phyloP scores from a whole-genome alignment of 1,140 invertebrate genomes.

The Drosophila tropicalis region DNA sequence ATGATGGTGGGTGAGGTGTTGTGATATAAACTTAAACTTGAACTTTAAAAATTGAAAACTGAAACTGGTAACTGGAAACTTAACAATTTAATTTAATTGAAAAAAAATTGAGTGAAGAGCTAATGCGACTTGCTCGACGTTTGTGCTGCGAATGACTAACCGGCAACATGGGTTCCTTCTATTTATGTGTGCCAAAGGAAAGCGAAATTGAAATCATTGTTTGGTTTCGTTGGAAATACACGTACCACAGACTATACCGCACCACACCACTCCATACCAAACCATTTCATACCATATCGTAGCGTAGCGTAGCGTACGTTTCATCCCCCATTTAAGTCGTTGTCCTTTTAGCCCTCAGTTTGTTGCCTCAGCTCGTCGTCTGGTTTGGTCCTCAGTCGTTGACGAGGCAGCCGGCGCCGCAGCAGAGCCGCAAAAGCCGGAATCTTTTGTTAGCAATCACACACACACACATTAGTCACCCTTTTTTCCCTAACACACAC shows the following conservation, averaged over 20 bases:
- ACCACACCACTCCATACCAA: background rate
- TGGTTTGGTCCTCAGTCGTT: slow-evolving; percentile 26
- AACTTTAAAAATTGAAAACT: slow-evolving; percentile 42
- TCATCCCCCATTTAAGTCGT: slow-evolving; percentile 76
- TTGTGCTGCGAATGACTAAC: slow-evolving; percentile 82
- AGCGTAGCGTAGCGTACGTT: slow-evolving; percentile 47
- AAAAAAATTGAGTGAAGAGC: slow-evolving; percentile 54
- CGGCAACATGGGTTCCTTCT: slow-evolving; percentile 64
- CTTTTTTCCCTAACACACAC: slow-evolving; percentile 67
- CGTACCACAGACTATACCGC: slow-evolving; percentile 36
- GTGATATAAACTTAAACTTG: slow-evolving; percentile 48
- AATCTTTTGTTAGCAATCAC: slow-evolving; percentile 83
- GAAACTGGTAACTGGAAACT: slow-evolving; percentile 53
- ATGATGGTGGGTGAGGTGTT: background rate
- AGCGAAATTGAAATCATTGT: slow-evolving; percentile 82
- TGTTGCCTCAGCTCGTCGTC: slow-evolving; percentile 2
- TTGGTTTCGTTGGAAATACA: slow-evolving; percentile 43
- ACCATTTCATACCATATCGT: background rate
- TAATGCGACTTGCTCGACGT: slow-evolving; percentile 73
- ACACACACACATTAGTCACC: slow-evolving; percentile 79
- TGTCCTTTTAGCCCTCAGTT: slow-evolving; percentile 69
- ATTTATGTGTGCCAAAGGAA: slow-evolving; percentile 82
- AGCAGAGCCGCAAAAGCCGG: slow-evolving; percentile 68
- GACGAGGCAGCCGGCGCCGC: slow-evolving; percentile 20
- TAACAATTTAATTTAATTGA: slow-evolving; percentile 53